Conservation (phyloP, 2,888 invertebrate species). For the Euzophera pinguis region DNA sequence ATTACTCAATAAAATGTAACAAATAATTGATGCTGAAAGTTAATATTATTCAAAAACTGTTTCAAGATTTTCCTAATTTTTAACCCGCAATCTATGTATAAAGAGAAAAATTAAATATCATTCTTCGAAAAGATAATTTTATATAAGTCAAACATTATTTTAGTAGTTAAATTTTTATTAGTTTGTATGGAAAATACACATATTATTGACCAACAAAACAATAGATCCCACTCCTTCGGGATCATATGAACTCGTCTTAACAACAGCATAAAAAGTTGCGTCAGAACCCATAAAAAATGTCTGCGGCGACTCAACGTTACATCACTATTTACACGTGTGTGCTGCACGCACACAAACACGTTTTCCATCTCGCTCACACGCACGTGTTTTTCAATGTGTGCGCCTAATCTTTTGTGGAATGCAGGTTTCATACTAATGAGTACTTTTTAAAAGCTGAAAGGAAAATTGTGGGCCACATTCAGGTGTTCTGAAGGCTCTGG, state of each 20-base stretch:
- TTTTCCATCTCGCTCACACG: constrained; percentile 26
- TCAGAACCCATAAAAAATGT: constrained; percentile 77
- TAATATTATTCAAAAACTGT: too few species aligned
- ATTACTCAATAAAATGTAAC: too few species aligned
- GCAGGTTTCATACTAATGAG: constrained; percentile 72
- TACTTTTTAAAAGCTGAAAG: constrained; percentile 69
- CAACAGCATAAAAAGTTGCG: constrained; percentile 72
- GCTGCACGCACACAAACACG: constrained; percentile 27
- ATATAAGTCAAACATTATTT: too few species aligned
- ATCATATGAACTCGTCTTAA: constrained; percentile 44
- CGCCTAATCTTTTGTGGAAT: constrained; percentile 76
- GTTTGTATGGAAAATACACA: too few species aligned
- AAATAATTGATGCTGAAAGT: too few species aligned
- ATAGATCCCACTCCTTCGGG: constrained; percentile 10
- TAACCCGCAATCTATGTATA: too few species aligned
- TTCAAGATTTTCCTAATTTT: too few species aligned
- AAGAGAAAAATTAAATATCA: too few species aligned
- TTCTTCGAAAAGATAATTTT: too few species aligned
- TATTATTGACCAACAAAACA: neutral
- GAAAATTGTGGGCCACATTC: constrained; percentile 51
- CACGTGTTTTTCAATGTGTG: constrained; percentile 37
- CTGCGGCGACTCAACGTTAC: constrained; percentile 76
- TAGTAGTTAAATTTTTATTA: too few species aligned
- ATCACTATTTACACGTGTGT: constrained; percentile 52
- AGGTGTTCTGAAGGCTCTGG: constrained; percentile 32